phyloP scores from a whole-genome alignment of 2,797 vertebrate species.

The Lithobates sylvaticus region DNA sequence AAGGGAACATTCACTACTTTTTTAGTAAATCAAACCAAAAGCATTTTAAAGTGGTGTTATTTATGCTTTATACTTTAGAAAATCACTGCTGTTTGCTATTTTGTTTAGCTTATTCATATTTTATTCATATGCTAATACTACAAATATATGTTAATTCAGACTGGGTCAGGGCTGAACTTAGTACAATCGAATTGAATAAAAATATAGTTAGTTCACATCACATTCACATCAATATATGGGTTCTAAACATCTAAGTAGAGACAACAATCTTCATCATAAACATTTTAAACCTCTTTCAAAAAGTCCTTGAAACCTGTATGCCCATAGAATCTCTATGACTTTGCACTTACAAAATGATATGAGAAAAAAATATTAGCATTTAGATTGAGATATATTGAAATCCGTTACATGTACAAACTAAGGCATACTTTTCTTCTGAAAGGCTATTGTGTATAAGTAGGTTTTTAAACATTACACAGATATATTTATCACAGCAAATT shows the following conservation, averaged over 20 bases:
- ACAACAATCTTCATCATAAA: slow-evolving; percentile 40
- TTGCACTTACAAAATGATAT: slow-evolving; percentile 43
- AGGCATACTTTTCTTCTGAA: slow-evolving; percentile 44
- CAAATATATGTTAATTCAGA: not conserved
- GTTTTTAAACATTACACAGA: slow-evolving; percentile 2
- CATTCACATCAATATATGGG: slow-evolving; percentile 46
- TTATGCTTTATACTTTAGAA: too few species aligned
- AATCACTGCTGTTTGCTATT: too few species aligned
- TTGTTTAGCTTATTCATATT: too few species aligned
- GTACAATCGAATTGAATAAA: not conserved
- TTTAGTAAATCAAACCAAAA: too few species aligned
- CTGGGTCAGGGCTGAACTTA: not conserved
- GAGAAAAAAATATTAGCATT: slow-evolving; percentile 59
- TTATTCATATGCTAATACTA: too few species aligned
- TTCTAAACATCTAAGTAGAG: slow-evolving; percentile 39
- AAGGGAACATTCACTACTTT: too few species aligned
- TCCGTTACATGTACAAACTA: slow-evolving; percentile 55
- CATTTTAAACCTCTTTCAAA: slow-evolving; percentile 46
- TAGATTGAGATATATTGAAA: slow-evolving; percentile 58
- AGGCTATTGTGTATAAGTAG: slow-evolving; percentile 31
- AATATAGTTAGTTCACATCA: not conserved
- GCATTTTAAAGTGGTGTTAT: too few species aligned
- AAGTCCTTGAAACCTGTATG: slow-evolving; percentile 12
- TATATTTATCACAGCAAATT: slow-evolving; percentile 29
- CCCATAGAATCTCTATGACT: slow-evolving; percentile 48